phyloP scores from a whole-genome alignment of 2,888 invertebrate species.

The Drosophila mimica region DNA sequence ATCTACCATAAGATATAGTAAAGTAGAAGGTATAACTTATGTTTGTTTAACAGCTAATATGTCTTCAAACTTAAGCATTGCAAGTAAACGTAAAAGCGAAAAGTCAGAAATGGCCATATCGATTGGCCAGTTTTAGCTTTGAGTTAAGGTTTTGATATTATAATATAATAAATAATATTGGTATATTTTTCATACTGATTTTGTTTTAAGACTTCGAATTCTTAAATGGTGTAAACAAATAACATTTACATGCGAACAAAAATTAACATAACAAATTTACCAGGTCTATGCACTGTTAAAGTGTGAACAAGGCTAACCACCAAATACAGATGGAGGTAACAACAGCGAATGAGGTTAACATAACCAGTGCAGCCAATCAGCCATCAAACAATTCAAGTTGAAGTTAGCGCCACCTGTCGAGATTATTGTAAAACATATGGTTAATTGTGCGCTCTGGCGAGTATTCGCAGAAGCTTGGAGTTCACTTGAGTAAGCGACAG shows the following conservation, averaged over 20 bases:
- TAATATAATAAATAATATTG: no score
- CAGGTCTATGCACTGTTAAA: not conserved
- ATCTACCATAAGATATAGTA: not conserved
- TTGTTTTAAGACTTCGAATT: not conserved
- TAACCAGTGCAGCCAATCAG: slow-evolving; percentile 1
- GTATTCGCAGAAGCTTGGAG: accelerated
- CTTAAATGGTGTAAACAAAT: not conserved
- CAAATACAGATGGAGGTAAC: slow-evolving; percentile 31
- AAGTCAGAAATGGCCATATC: not conserved
- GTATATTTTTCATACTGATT: not conserved
- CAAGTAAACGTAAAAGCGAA: not conserved
- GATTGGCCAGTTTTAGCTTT: not conserved
- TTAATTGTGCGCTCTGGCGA: not conserved
- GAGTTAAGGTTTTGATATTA: not conserved
- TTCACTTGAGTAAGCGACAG: not conserved
- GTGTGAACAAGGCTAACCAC: not conserved
- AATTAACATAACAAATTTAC: not conserved
- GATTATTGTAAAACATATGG: accelerated
- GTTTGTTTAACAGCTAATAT: not conserved
- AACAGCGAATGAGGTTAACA: not conserved
- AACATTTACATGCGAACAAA: not conserved
- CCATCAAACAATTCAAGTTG: not conserved
- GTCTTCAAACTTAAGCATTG: not conserved
- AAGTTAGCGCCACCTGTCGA: slow-evolving; percentile 30
- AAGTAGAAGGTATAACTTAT: not conserved